Evolutionary conservation across 2,797 vertebrate genomes (phyloP).

Genomic region (Schizopygopsis pylzovi): DNA sequence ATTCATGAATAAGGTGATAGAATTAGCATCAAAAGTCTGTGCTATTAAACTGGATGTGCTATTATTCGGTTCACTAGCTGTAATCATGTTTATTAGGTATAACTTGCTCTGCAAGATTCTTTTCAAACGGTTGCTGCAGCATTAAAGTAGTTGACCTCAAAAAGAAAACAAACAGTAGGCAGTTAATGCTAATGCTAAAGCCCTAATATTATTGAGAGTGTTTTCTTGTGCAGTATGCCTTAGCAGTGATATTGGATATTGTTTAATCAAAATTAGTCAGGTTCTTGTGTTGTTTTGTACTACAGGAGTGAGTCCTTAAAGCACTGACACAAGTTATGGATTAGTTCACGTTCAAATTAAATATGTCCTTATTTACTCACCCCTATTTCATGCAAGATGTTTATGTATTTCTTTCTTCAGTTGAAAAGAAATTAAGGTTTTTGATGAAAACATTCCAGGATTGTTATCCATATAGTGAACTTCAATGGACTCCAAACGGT

Average conservation of each 20-base stretch:
- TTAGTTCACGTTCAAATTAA: no score
- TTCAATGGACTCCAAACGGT: no score
- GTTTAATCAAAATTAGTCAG: not conserved
- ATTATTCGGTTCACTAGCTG: not conserved
- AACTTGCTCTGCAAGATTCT: not conserved
- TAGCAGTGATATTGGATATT: not conserved
- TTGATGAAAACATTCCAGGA: no score
- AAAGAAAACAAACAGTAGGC: not conserved
- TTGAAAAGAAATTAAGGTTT: no score
- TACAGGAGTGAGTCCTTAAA: not conserved
- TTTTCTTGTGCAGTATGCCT: not conserved
- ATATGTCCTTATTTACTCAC: no score
- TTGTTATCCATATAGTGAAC: no score
- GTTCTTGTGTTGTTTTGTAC: not conserved
- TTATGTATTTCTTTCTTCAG: no score
- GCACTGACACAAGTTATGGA: not conserved
- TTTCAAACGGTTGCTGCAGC: not conserved
- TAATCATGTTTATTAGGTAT: not conserved
- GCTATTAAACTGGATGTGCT: not conserved
- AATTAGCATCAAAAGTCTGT: not conserved
- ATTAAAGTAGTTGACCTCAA: not conserved
- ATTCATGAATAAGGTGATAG: not conserved
- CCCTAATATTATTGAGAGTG: not conserved
- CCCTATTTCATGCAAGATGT: no score
- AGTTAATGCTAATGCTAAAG: not conserved